Conservation (phyloP, 2,113 vertebrate genomes). For the Pterocles burchelli region DNA sequence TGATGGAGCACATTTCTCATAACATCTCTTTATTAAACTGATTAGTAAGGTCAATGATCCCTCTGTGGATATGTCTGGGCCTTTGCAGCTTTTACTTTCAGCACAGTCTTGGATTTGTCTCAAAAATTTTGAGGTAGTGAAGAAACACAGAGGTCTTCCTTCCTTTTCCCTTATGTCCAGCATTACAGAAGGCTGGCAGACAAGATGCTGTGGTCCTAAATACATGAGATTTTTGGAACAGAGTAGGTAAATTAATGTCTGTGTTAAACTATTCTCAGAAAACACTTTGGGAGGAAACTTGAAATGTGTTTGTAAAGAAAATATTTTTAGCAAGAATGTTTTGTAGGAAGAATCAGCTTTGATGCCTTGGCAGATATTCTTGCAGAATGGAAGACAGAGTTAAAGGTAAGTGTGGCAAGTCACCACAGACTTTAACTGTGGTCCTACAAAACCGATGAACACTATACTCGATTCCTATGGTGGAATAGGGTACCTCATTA, state of each 20-base stretch:
- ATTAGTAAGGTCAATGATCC: background rate
- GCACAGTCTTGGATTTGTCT: background rate
- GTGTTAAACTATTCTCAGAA: background rate
- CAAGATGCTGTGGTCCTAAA: background rate
- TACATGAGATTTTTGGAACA: background rate
- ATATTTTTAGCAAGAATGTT: background rate
- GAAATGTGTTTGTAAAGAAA: background rate
- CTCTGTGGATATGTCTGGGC: background rate
- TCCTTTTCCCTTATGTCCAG: background rate
- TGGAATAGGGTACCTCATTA: background rate
- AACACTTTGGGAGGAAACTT: background rate
- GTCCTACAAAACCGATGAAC: background rate
- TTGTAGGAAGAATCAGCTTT: background rate
- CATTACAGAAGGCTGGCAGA: background rate
- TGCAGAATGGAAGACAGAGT: background rate
- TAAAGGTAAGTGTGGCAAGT: background rate
- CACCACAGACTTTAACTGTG: background rate
- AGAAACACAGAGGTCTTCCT: background rate
- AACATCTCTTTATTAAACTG: background rate
- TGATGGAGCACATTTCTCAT: background rate
- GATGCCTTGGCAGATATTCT: background rate
- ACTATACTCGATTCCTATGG: background rate
- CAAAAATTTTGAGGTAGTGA: background rate
- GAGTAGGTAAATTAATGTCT: background rate
- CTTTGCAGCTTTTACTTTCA: background rate